phyloP scores from a whole-genome alignment of 1,140 invertebrate genomes.

The Physella acuta region DNA sequence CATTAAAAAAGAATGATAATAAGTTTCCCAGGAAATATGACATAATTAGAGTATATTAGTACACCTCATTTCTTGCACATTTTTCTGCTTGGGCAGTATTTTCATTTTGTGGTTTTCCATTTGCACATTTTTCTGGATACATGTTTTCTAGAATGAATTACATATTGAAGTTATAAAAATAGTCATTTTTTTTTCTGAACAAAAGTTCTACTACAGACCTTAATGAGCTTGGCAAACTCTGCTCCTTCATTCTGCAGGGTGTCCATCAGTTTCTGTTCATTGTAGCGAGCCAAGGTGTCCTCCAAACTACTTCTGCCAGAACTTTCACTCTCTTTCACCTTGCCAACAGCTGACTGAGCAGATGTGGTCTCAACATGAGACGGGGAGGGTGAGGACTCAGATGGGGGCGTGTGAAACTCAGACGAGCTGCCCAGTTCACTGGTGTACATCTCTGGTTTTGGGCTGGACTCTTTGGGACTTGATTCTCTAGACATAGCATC shows the following conservation, averaged over 20 bases:
- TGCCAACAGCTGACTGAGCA: too few species aligned
- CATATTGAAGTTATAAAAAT: neutral
- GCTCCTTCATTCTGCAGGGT: neutral
- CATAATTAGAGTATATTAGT: too few species aligned
- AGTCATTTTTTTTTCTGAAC: neutral
- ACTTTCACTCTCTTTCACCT: neutral
- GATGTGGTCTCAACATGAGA: neutral
- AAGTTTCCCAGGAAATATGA: too few species aligned
- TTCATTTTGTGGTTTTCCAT: too few species aligned
- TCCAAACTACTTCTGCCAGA: neutral
- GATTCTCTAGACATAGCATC: neutral
- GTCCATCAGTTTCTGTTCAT: slow-evolving; percentile 12
- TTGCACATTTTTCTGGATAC: too few species aligned
- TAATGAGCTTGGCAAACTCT: slow-evolving; percentile 7
- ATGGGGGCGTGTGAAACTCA: neutral
- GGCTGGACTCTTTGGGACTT: neutral
- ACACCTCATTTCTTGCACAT: too few species aligned
- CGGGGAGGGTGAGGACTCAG: neutral
- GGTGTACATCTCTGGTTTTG: neutral
- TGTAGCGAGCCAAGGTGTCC: neutral
- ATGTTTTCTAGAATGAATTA: neutral
- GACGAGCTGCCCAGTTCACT: neutral
- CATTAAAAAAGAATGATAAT: too few species aligned
- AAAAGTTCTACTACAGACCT: neutral
- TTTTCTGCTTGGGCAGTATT: too few species aligned